Evolutionary conservation across 30 jellyfish, hydroid and myxozoan genomes (phyloP).

Genomic region (Haliclystus octoradiatus): DNA sequence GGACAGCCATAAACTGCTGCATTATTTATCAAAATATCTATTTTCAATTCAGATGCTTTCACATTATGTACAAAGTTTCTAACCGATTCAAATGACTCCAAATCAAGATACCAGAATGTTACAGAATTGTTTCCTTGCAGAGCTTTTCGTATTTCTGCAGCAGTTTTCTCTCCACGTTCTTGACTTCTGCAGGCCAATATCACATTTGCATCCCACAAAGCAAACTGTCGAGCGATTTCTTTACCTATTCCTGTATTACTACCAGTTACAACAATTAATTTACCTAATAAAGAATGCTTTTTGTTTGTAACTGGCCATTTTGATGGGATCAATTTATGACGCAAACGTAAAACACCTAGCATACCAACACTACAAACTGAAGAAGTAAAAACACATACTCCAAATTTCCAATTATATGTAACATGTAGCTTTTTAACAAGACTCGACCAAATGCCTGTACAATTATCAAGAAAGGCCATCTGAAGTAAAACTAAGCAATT

Average conservation of each 20-base stretch:
- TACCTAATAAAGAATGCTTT: not conserved
- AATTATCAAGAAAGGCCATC: no score
- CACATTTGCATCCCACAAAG: not conserved
- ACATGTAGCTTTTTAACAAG: no score
- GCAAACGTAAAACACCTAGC: not conserved
- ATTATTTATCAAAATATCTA: slow-evolving; percentile 71
- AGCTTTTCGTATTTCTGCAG: not conserved
- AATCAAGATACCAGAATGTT: slow-evolving; percentile 15
- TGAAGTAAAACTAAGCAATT: no score
- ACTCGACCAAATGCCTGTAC: no score
- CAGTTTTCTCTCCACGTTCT: not conserved
- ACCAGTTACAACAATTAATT: not conserved
- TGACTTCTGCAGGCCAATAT: not conserved
- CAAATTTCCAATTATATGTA: not conserved
- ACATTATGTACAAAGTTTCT: slow-evolving; percentile 29
- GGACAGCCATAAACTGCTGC: slow-evolving; percentile 88
- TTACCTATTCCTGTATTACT: not conserved
- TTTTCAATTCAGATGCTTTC: slow-evolving; percentile 5
- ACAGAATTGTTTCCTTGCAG: not conserved
- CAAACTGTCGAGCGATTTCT: not conserved
- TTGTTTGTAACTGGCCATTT: not conserved
- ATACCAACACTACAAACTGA: not conserved
- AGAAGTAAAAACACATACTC: not conserved
- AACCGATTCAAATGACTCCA: slow-evolving; percentile 59
- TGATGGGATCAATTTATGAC: not conserved